A percentile compares a stretch with the other conserved stretches of the same genome.
Conservation (phyloP, 2,888 invertebrate species). For the Stenoptilia bipunctidactyla region DNA sequence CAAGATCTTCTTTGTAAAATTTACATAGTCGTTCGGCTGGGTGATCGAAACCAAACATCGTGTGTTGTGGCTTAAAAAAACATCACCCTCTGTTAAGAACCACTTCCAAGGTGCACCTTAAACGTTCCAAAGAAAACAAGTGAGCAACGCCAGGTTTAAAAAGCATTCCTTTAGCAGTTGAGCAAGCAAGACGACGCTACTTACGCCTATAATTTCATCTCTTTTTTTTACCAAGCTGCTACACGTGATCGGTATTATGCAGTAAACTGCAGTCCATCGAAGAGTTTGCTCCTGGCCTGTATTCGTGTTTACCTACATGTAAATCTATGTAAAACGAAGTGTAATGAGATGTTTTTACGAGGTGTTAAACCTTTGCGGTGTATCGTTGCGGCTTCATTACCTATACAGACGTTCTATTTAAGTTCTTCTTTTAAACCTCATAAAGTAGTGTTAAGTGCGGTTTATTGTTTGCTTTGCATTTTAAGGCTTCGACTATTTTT, state of each 20-base stretch:
- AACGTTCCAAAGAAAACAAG: conserved; percentile 33
- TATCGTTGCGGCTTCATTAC: not conserved
- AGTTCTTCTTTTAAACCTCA: too few relatives aligned
- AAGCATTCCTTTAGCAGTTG: not conserved
- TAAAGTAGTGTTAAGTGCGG: too few relatives aligned
- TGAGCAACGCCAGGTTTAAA: not conserved
- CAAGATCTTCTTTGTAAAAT: not conserved
- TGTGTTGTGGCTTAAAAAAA: conserved; percentile 32
- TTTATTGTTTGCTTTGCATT: too few relatives aligned
- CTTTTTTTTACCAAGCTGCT: not conserved
- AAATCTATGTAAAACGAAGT: conserved; percentile 7
- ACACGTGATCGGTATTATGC: not conserved
- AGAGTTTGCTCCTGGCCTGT: conserved; percentile 11
- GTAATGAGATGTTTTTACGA: conserved; percentile 17
- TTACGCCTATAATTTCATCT: not conserved
- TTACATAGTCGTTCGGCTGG: not conserved
- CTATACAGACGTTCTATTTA: not conserved
- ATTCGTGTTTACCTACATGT: conserved; percentile 12
- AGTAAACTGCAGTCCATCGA: conserved; percentile 16
- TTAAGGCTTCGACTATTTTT: too few relatives aligned
- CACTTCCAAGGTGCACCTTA: conserved; percentile 22
- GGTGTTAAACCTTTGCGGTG: not conserved
- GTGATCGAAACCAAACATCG: conserved; percentile 47
- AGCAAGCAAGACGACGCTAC: not conserved
- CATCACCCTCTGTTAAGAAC: not conserved